These are phyloP conservation scores for Hipparchia sbordonii DNA, from an alignment of 2,888 invertebrate genomes.

Conservation along the genomic window DNA sequence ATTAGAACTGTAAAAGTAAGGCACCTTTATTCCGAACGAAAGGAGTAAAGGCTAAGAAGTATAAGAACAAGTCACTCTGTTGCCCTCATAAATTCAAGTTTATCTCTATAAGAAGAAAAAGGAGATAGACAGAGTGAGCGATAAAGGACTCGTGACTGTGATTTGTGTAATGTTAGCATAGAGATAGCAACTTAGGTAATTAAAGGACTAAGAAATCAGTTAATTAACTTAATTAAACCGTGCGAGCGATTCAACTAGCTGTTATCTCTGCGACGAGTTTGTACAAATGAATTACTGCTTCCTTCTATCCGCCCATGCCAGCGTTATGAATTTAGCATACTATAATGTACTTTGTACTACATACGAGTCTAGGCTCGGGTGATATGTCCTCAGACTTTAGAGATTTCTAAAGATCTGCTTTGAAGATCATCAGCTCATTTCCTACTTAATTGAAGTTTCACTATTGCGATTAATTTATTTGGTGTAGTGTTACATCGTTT, in stretches of 20 bases:
- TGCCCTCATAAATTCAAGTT: conserved; percentile 27
- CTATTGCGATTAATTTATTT: too few species aligned
- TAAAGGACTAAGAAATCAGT: conserved; percentile 11
- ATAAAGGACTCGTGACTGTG: conserved; percentile 15
- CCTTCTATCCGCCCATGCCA: too few species aligned
- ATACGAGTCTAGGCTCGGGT: too few species aligned
- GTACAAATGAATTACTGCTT: background rate
- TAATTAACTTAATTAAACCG: conserved; percentile 4
- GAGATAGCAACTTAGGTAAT: conserved; percentile 19
- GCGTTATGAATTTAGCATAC: too few species aligned
- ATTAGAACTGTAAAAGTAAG: conserved; percentile 10
- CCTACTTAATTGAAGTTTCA: too few species aligned
- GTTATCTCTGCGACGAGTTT: background rate
- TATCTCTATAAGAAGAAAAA: conserved; percentile 20
- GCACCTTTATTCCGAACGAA: conserved; percentile 10
- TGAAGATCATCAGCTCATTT: too few species aligned
- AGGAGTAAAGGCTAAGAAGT: conserved; percentile 11
- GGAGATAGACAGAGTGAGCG: conserved; percentile 19
- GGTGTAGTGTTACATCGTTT: too few species aligned
- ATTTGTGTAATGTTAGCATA: conserved; percentile 12
- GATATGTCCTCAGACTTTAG: too few species aligned
- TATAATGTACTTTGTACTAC: too few species aligned
- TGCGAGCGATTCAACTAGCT: conserved; percentile 1
- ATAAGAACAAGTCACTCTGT: conserved; percentile 24
- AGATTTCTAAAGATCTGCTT: too few species aligned